Evolutionary conservation across 2,888 invertebrate genomes (phyloP), one percentile per base, ranked within the genome.

Genomic region (Spodoptera littoralis): DNA sequence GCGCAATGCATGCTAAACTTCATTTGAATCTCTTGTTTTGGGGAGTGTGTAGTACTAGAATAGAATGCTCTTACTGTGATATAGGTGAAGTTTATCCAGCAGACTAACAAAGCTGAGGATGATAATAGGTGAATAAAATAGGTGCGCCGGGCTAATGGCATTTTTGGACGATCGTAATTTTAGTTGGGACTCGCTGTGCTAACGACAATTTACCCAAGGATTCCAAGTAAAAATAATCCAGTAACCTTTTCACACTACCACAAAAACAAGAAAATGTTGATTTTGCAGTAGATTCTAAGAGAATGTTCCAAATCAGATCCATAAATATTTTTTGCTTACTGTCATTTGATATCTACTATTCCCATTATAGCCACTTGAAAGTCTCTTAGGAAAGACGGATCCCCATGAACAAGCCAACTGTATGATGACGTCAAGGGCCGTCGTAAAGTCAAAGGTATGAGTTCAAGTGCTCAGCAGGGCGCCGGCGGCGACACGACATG

Each of bases 401-500:
- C 30, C 4, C 52, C 1, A 43, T 3, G 44, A 49, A 13, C 47
- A 47, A 54, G 50, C 43, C 30, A 56, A 58, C 46, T 47, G 52
- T 44, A 60, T 58, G 53, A 62, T 75, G 75, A 70, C 65, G 56
- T 68, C 68, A 73, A 73, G 50, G 70, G 67, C 47, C 45, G 64
- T 71, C 65, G 63, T 64, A 64, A 74, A 74, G 70, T 48, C 70
- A 60, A 71, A 79, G 71, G 69, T 69, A 74, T 22, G 53, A 71
- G 76, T 77, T 80, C 79, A 77, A 80, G 82, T 84, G 81, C 77
- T 50, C 89, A n/a, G 71, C 86, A 85, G 90, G 90, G 83, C 66
- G 85, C 84, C 87, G 69, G 80, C 66, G 72, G 73, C 76, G 64
- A 77, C 77, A 76, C 80, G 76, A 80, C 78, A 83, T 55, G 79